Evolutionary conservation across 2,888 invertebrate species (phyloP).

Genomic region (Trissoscelio sp.): DNA sequence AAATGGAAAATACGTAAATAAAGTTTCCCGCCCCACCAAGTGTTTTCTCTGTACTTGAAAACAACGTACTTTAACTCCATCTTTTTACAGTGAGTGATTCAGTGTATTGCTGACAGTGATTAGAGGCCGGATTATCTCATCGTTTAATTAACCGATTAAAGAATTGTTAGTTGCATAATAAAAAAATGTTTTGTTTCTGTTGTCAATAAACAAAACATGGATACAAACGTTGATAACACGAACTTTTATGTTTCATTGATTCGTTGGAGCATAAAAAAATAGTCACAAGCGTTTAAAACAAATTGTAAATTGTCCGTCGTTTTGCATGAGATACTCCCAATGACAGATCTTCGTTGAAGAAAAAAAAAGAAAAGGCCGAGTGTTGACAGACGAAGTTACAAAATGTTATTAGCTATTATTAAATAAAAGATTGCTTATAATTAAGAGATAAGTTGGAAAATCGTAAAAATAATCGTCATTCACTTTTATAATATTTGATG

Average conservation of each 20-base stretch:
- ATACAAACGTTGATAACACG: not conserved
- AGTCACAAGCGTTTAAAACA: not conserved
- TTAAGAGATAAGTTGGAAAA: not conserved
- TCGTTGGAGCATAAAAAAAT: not conserved
- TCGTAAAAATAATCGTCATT: too few species aligned
- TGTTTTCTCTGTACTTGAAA: too few species aligned
- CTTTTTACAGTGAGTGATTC: constrained; percentile 2
- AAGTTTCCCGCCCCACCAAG: too few species aligned
- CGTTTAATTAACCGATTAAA: constrained; percentile 37
- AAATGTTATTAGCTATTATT: constrained; percentile 31
- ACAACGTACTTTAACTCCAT: not conserved
- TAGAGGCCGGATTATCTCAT: constrained; percentile 21
- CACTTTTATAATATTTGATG: too few species aligned
- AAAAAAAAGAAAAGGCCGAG: constrained; percentile 11
- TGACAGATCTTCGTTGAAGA: constrained; percentile 33
- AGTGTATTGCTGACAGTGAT: not conserved
- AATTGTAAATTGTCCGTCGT: constrained; percentile 6
- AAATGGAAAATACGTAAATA: too few species aligned
- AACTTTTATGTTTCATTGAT: not conserved
- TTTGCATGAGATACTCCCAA: constrained; percentile 20
- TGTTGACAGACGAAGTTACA: constrained; percentile 10
- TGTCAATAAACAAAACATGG: constrained; percentile 8
- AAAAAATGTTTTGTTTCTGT: constrained; percentile 3
- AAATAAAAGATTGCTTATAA: not conserved
- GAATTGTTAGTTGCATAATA: not conserved